Conservation (phyloP, 2,797 vertebrate genomes). For the Neopelma chrysocephalum region DNA sequence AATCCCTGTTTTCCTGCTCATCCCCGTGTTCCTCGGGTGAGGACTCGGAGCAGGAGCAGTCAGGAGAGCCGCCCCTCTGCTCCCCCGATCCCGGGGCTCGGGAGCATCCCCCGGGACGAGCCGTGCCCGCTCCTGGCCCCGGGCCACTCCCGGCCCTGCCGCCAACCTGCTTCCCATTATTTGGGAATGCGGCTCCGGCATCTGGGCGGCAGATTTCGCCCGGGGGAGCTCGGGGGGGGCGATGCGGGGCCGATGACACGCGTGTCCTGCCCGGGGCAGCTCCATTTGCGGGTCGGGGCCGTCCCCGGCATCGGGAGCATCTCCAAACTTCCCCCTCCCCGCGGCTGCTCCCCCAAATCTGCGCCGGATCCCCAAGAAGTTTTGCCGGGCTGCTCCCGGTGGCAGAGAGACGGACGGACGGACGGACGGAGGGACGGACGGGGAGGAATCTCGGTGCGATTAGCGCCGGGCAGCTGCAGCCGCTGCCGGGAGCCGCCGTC, state of each 20-base stretch:
- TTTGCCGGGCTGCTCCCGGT: accelerated
- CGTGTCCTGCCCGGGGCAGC: neutral
- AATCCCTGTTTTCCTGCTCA: neutral
- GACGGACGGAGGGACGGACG: neutral
- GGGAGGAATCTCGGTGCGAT: neutral
- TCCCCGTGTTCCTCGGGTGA: accelerated
- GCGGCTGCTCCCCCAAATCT: neutral
- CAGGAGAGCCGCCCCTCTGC: too few relatives aligned
- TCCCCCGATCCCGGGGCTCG: too few relatives aligned
- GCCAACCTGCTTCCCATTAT: constrained; percentile 50
- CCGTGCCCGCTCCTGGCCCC: neutral
- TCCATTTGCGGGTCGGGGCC: neutral
- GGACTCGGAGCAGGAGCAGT: neutral
- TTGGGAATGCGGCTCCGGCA: constrained; percentile 40
- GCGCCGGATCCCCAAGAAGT: accelerated
- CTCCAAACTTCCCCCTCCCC: neutral
- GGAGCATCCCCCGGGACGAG: neutral
- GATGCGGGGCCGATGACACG: neutral
- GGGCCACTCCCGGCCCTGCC: neutral
- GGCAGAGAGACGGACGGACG: neutral
- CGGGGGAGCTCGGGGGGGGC: neutral
- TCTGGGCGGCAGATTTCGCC: constrained; percentile 31
- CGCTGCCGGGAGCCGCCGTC: neutral
- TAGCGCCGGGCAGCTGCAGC: neutral
- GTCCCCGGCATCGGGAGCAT: neutral